Conservation (phyloP, 2,797 vertebrate species). For the Scyliorhinus canicula region DNA sequence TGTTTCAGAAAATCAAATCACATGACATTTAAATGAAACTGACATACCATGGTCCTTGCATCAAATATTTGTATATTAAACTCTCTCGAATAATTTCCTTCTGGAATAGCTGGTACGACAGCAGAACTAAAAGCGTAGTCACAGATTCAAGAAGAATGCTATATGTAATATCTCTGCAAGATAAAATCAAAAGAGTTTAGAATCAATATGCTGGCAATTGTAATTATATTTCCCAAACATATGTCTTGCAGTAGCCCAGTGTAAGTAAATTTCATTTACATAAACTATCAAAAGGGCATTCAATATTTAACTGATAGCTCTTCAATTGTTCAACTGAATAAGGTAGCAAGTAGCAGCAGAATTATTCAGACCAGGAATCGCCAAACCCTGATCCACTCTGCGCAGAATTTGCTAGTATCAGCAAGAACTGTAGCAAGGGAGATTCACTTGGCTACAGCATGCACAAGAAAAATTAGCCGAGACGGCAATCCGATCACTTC, state of each 20-base stretch:
- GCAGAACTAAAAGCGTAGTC: conserved; percentile 81
- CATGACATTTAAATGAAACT: neutral
- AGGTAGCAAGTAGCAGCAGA: neutral
- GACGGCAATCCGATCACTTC: neutral
- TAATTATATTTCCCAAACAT: neutral
- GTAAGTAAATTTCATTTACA: neutral
- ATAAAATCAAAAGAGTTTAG: conserved; percentile 32
- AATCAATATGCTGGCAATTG: neutral
- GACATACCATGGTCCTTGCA: conserved; percentile 84
- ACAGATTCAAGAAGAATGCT: conserved; percentile 90
- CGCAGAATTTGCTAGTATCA: neutral
- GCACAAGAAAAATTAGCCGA: neutral
- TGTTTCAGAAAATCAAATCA: neutral
- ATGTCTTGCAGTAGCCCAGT: neutral
- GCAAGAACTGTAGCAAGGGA: neutral
- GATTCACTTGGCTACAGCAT: neutral
- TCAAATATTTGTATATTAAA: conserved; percentile 78
- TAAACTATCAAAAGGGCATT: neutral
- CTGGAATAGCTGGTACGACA: conserved; percentile 93
- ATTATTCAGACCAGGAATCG: neutral
- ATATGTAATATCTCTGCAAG: conserved; percentile 86
- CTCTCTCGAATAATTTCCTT: conserved; percentile 87
- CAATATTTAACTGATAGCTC: neutral
- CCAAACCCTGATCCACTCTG: neutral
- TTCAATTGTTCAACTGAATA: neutral